Evolutionary conservation across 2,888 invertebrate genomes (phyloP), one percentile per base, ranked within the genome.

Genomic region (Dioctria rufipes): DNA sequence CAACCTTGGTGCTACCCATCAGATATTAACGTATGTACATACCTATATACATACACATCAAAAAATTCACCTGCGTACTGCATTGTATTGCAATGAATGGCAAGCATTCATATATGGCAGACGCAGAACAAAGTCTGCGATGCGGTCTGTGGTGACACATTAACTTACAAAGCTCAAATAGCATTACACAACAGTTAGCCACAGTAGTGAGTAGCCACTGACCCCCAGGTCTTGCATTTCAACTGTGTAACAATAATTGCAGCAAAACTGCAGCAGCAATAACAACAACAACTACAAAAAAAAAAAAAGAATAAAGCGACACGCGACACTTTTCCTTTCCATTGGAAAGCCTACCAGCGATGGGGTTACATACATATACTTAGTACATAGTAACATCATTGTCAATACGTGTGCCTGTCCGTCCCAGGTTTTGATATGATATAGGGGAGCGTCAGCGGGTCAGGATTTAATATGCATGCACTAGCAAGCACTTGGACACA

Each of bases 251-350:
- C 67, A 67, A 67, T 67, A 67, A 67, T 67, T 67, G 67, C 67
- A 67, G 67, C 60, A 65, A 9, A 6, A 40, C 2, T 25, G 25
- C 25, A 25, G 2, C 2, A 25, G 2, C 25, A 25, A 25, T 2
- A 25, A 25, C 9, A 73, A 58, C 8, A 13, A 39, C 65, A 46
- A 25, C 42, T 4, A 25, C 13, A 67, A 67, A 42, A 67, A 43
- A 67, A 67, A 67, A 42, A 67, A 43, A 67, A 66, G 54, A 66
- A 46, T 40, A 54, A 5, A 66, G 54, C 66, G 80, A 78, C 82
- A 82, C 82, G 82, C 82, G 80, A 78, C 82, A 82, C 82, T 82
- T 82, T 82, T 78, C 80, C 82, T 82, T 82, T 82, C 67, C 71
- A 71, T 51, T 65, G 25, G 49, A 78, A 78, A 67, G 42, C 49